Percentiles rank a stretch among this genome's conserved stretches.
Evolutionary conservation across 2,797 vertebrate species (phyloP).

Genomic region (Poeciliopsis presidionis): DNA sequence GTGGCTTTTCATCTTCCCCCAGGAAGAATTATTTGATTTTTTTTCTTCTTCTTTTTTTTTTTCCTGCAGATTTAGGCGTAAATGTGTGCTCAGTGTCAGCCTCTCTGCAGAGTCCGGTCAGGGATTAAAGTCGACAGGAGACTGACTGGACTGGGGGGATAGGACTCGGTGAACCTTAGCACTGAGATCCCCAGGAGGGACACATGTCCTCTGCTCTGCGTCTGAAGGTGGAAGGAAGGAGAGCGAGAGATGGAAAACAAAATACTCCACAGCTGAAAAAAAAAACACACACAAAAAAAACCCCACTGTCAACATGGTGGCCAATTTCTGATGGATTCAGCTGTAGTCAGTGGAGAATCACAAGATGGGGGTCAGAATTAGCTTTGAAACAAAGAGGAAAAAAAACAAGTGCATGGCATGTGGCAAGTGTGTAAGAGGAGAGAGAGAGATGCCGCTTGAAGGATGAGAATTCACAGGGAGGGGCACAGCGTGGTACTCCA

Average conservation of each 20-base stretch:
- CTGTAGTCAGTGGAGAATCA: not conserved
- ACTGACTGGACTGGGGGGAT: conserved; percentile 68
- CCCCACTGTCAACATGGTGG: not conserved
- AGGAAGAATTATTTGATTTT: not conserved
- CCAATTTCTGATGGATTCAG: not conserved
- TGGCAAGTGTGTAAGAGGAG: conserved; percentile 12
- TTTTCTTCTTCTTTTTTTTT: not conserved
- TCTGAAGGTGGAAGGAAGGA: conserved; percentile 7
- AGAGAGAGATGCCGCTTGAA: conserved; percentile 13
- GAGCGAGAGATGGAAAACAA: not conserved
- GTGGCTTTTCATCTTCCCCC: not conserved
- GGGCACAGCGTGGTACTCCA: conserved; percentile 60
- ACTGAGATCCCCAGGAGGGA: conserved; percentile 62
- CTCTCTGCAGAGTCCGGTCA: conserved; percentile 58
- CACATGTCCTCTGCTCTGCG: conserved; percentile 59
- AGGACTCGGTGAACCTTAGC: conserved; percentile 63
- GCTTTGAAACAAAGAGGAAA: not conserved
- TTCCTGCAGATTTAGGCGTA: conserved; percentile 19
- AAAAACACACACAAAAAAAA: not conserved
- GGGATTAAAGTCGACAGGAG: conserved; percentile 65
- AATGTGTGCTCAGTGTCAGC: conserved; percentile 49
- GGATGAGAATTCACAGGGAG: conserved; percentile 34
- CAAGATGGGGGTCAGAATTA: conserved; percentile 10
- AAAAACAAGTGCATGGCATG: conserved; percentile 30
- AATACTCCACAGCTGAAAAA: conserved; percentile 7